Conservation (phyloP, 2,113 vertebrate genomes). For the Chlorocebus sabaeus region DNA sequence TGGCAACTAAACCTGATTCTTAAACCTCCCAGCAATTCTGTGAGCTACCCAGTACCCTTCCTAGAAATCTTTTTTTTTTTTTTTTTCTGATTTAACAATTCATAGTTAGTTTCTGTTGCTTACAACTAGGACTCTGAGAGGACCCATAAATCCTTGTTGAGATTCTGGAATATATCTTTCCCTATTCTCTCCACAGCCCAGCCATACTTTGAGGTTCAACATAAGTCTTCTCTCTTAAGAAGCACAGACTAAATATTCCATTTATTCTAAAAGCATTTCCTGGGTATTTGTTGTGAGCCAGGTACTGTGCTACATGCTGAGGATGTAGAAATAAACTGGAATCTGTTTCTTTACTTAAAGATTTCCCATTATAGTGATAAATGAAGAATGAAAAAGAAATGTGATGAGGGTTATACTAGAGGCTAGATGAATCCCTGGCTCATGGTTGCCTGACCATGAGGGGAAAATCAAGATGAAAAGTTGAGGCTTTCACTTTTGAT, state of each 20-base stretch:
- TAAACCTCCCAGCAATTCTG: neutral
- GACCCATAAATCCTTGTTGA: neutral
- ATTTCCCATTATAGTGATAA: neutral
- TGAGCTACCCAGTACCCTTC: neutral
- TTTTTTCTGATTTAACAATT: neutral
- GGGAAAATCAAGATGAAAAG: neutral
- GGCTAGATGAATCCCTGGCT: neutral
- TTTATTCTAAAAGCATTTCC: neutral
- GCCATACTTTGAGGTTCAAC: neutral
- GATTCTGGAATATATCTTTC: neutral
- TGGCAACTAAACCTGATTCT: neutral
- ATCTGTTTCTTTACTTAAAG: neutral
- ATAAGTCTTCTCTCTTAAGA: slow-evolving; percentile 13
- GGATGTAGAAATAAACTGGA: neutral
- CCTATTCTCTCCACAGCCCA: neutral
- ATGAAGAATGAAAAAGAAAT: neutral
- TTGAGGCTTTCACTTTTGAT: neutral
- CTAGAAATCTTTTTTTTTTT: neutral
- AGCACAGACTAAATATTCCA: neutral
- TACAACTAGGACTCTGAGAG: neutral
- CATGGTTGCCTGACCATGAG: neutral
- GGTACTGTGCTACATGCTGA: neutral
- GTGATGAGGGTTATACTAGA: neutral
- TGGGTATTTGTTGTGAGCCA: neutral
- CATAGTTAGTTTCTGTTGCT: slow-evolving; percentile 3